Base-by-base conservation (phyloP, 2,113 vertebrate species). In the Microcebus jonahi region DNA sequence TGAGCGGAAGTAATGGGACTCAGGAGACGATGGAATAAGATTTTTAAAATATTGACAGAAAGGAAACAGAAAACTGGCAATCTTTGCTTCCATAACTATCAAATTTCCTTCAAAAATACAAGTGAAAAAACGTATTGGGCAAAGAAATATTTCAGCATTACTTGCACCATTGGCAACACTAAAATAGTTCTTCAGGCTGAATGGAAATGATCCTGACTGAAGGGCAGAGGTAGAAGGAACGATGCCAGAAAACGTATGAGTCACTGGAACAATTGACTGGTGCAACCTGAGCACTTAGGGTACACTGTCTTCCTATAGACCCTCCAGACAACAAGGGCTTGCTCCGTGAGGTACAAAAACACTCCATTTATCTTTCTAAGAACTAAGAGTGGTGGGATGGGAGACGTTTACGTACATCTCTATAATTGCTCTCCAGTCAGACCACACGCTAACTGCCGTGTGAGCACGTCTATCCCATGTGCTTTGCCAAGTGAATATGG, bases 181-280 rank as follows among this genome's bases (percentile, higher is more conserved):
- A 39, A 84, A 14, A 13, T 31, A 8, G 31, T 8, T 63, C 14
- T 39, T 61, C 18, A 39, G 17, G 42, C 18, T 29, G 8, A 79
- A 20, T 3, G 2, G 9, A 36, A 20, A 20, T 13, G 45, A 4
- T 2, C 48, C 71, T 2, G 25, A 17, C 4, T 0, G 14, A 75
- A 81, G 20, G 20, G 6, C 2, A 5, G 55, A 57, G 34, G 36
- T 13, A 48, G 61, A 36, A 8, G 8, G 36, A 2, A 0, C 4
- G 0, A 4, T 23, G 5, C 2, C 11, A 50, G 34, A 8, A 9
- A 23, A 7, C 0, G 15, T 0, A 29, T 6, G 4, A 21, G 6
- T 15, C 3, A 13, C 11, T 23, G 36, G 53, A 15, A 3, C 10
- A 29, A 1, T 3, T 36, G 73, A 31, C n/a, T 31, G 36, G 10